phyloP scores from a whole-genome alignment of 2,888 invertebrate species.

The Caenorhabditis sp. region DNA sequence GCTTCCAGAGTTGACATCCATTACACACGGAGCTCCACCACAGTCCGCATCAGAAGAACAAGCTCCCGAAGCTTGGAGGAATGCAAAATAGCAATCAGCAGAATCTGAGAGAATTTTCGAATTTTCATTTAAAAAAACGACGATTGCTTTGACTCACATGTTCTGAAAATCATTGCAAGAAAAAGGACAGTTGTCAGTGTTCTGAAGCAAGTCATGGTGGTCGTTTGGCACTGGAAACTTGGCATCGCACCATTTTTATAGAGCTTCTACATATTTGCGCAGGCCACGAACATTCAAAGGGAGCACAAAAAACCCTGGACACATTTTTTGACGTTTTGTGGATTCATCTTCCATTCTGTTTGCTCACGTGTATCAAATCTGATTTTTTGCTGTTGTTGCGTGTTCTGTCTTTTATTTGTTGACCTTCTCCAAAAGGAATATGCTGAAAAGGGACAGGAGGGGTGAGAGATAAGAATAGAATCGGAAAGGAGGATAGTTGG shows the following conservation, averaged over 20 bases:
- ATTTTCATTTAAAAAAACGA: neutral
- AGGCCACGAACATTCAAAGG: slow-evolving; percentile 54
- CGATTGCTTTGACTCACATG: slow-evolving; percentile 18
- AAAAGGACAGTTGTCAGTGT: slow-evolving; percentile 19
- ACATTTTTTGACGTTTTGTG: slow-evolving; percentile 51
- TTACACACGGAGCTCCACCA: slow-evolving; percentile 54
- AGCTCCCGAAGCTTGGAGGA: slow-evolving; percentile 34
- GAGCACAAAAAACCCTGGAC: slow-evolving; percentile 60
- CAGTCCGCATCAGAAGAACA: slow-evolving; percentile 59
- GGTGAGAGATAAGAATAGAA: slow-evolving; percentile 39
- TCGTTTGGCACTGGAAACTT: slow-evolving; percentile 48
- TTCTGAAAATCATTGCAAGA: slow-evolving; percentile 13
- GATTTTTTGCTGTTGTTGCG: slow-evolving; percentile 55
- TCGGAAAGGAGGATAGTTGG: neutral
- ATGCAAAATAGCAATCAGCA: slow-evolving; percentile 62
- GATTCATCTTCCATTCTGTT: slow-evolving; percentile 57
- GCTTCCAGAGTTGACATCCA: slow-evolving; percentile 47
- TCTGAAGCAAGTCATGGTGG: slow-evolving; percentile 46
- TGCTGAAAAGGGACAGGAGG: slow-evolving; percentile 6
- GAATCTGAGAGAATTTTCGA: slow-evolving; percentile 1
- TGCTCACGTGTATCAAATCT: slow-evolving; percentile 61
- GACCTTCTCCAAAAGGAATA: slow-evolving; percentile 36
- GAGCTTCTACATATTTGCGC: slow-evolving; percentile 56
- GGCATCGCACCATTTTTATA: slow-evolving; percentile 54
- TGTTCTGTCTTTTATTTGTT: slow-evolving; percentile 62